Percentiles rank a stretch among this genome's conserved stretches.
phyloP scores from a whole-genome alignment of 2,113 vertebrate genomes.

The Thryonomys swinderianus region DNA sequence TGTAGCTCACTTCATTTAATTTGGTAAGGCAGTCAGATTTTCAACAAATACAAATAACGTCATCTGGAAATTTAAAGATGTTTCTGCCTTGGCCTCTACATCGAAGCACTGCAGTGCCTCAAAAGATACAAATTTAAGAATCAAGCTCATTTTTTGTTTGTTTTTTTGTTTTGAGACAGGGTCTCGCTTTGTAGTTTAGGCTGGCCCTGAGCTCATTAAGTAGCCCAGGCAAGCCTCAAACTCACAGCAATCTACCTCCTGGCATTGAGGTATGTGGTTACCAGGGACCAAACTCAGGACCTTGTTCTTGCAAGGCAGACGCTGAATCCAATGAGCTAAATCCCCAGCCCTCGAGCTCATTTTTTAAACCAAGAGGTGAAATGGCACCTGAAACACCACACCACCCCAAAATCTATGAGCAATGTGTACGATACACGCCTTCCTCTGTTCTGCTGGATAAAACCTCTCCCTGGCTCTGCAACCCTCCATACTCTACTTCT shows the following conservation, averaged over 20 bases:
- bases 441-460: neutral
- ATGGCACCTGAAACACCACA: neutral
- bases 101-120: neutral
- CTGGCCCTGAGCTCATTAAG: no score
- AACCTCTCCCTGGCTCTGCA: neutral
- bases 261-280: no score
- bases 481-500: neutral
- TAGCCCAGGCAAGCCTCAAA: no score
- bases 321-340: no score
- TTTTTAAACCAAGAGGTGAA: slow-evolving; percentile 30
- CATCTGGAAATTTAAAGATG: neutral
- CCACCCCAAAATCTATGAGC: neutral
- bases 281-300: no score
- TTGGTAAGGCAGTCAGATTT: slow-evolving; percentile 18
- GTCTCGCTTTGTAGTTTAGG: no score
- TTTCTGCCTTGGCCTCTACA: neutral
- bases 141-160: neutral
- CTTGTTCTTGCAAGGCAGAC: no score
- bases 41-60: neutral
- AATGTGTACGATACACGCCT: neutral
- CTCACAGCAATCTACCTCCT: no score
- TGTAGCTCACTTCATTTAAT: slow-evolving; percentile 46
- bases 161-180: no score
- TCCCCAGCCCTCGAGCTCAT: no score
- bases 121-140: neutral